Conservation (phyloP, 2,113 vertebrate species). For the Castor canadensis region DNA sequence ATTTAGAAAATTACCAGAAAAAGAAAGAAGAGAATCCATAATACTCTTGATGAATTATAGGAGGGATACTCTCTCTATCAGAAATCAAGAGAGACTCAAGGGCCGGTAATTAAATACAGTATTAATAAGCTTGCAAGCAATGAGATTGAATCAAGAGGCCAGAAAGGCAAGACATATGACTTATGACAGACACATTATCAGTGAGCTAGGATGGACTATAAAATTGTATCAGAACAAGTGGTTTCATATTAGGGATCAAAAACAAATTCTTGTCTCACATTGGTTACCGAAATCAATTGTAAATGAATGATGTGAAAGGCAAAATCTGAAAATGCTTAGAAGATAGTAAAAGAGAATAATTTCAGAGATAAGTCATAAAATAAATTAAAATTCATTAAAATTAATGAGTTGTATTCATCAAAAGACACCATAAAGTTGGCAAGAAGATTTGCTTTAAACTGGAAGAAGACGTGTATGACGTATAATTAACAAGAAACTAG, state of each 20-base stretch:
- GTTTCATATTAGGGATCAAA: neutral
- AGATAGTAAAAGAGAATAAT: neutral
- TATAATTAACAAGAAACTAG: neutral
- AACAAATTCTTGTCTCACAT: neutral
- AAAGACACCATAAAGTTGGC: neutral
- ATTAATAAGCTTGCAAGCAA: neutral
- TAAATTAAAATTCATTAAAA: slow-evolving; percentile 3
- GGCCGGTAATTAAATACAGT: neutral
- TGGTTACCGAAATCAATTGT: neutral
- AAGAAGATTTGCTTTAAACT: neutral
- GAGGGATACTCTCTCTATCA: neutral
- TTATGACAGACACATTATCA: neutral
- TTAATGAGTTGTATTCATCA: neutral
- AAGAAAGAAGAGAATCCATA: neutral
- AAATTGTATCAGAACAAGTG: neutral
- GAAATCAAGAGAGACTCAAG: neutral
- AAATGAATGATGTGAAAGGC: neutral
- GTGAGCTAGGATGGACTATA: neutral
- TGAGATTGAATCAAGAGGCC: neutral
- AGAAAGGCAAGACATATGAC: neutral
- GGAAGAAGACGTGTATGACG: neutral
- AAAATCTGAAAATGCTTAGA: neutral
- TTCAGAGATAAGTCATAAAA: neutral
- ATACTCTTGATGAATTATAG: neutral
- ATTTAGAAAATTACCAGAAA: neutral